A percentile compares a stretch with the other conserved stretches of the same genome.
Conservation (phyloP, 53 echinoderm and acorn worm genomes). For the Henricia sp. region DNA sequence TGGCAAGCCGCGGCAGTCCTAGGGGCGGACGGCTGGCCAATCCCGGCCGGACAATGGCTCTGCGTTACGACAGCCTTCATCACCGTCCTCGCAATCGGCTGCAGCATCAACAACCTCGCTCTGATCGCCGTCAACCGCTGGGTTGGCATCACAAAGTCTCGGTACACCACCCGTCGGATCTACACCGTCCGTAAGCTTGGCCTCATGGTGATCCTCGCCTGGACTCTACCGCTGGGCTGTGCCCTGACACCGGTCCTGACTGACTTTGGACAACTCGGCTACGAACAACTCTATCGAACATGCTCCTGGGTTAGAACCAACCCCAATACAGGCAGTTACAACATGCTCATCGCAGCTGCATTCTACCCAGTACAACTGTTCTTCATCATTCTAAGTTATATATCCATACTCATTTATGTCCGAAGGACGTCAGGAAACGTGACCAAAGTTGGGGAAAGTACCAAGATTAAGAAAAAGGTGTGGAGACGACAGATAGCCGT, state of each 20-base stretch:
- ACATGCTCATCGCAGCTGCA: neutral
- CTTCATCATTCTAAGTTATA: neutral
- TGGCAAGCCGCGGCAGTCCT: constrained; percentile 44
- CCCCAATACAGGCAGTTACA: neutral
- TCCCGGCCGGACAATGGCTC: constrained; percentile 45
- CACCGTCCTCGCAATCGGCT: constrained; percentile 3
- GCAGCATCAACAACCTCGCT: constrained; percentile 61
- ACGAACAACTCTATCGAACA: constrained; percentile 32
- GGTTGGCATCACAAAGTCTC: constrained; percentile 47
- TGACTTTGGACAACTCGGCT: constrained; percentile 54
- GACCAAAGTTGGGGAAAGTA: neutral
- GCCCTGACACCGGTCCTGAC: constrained; percentile 37
- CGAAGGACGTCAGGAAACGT: neutral
- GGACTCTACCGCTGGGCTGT: constrained; percentile 46
- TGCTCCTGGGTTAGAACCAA: constrained; percentile 20
- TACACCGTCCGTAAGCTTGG: constrained; percentile 48
- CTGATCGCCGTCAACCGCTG: constrained; percentile 56
- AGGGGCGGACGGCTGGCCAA: constrained; percentile 19
- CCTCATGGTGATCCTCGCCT: constrained; percentile 44
- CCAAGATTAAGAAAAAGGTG: neutral
- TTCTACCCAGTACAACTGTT: neutral
- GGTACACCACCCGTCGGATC: constrained; percentile 38
- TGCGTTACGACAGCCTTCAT: constrained; percentile 21
- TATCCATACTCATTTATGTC: neutral
- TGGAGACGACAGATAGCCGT: constrained; percentile 24